A percentile compares a stretch with the other conserved stretches of the same genome.
Conservation (phyloP, 2,888 invertebrate species). For the Eucera pruinosa region DNA sequence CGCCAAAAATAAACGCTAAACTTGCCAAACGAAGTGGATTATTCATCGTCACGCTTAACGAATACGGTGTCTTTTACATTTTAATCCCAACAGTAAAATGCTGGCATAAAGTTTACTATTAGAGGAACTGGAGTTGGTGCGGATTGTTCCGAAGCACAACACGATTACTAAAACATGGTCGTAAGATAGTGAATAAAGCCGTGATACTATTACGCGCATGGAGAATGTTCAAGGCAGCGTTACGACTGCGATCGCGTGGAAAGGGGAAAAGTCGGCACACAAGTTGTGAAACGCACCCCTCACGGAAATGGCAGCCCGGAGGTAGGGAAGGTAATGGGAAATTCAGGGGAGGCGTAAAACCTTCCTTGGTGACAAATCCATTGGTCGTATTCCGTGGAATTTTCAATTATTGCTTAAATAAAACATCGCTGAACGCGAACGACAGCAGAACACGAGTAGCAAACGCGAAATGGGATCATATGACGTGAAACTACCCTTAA, state of each 20-base stretch:
- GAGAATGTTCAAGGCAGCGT: constrained; percentile 53
- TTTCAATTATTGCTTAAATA: constrained; percentile 82
- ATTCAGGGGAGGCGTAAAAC: constrained; percentile 77
- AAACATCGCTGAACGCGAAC: constrained; percentile 71
- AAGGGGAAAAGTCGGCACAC: constrained; percentile 21
- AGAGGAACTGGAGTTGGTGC: too few species aligned
- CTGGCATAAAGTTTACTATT: too few species aligned
- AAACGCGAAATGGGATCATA: constrained; percentile 56
- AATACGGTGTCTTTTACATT: too few species aligned
- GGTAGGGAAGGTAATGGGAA: constrained; percentile 60
- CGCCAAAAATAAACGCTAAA: too few species aligned
- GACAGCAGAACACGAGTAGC: too few species aligned
- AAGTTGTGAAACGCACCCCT: constrained; percentile 36
- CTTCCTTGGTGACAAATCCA: constrained; percentile 80
- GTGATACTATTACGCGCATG: constrained; percentile 57
- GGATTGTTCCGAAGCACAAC: constrained; percentile 10
- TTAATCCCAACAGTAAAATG: too few species aligned
- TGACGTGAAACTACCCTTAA: constrained; percentile 77
- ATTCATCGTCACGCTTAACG: too few species aligned
- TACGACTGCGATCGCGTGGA: constrained; percentile 44
- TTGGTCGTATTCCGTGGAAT: constrained; percentile 79
- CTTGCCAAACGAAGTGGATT: too few species aligned
- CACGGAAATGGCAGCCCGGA: too few species aligned
- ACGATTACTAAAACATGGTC: constrained; percentile 52
- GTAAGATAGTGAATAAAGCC: constrained; percentile 58